phyloP scores from a whole-genome alignment of 2,797 vertebrate species.

The Onychomys arenicola region DNA sequence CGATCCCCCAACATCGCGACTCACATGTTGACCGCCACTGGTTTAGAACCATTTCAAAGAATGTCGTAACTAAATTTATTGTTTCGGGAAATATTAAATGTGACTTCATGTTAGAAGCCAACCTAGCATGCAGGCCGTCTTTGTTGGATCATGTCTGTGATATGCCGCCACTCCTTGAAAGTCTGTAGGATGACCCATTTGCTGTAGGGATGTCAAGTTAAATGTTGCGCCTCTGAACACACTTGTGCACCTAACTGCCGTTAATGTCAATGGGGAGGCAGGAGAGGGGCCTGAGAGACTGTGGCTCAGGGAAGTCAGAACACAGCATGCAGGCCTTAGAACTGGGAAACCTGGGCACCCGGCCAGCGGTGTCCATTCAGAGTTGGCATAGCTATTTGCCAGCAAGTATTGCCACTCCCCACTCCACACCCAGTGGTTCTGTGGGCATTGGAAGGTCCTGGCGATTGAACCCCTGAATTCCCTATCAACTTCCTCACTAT shows the following conservation, averaged over 20 bases:
- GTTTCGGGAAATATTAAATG: constrained; percentile 18
- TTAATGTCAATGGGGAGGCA: constrained; percentile 11
- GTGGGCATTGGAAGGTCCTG: not conserved
- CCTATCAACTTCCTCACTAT: not conserved
- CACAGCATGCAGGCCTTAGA: not conserved
- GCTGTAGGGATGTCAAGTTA: not conserved
- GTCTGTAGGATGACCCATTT: constrained; percentile 8
- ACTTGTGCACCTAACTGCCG: not conserved
- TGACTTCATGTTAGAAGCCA: constrained; percentile 8
- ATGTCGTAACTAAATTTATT: not conserved
- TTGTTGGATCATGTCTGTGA: not conserved
- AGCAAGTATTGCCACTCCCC: not conserved
- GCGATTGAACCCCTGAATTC: not conserved
- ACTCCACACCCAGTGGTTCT: not conserved
- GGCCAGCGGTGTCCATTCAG: not conserved
- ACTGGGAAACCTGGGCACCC: not conserved
- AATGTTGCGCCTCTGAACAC: not conserved
- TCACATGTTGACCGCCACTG: not conserved
- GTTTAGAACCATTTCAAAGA: constrained; percentile 11
- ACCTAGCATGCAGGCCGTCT: not conserved
- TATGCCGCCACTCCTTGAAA: not conserved
- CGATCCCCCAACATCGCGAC: rapidly evolving
- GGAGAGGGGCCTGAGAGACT: not conserved
- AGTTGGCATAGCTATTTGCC: not conserved
- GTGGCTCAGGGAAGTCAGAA: not conserved